Base-by-base conservation (phyloP, 1,140 invertebrate species). In the Homalodisca vitripennis region DNA sequence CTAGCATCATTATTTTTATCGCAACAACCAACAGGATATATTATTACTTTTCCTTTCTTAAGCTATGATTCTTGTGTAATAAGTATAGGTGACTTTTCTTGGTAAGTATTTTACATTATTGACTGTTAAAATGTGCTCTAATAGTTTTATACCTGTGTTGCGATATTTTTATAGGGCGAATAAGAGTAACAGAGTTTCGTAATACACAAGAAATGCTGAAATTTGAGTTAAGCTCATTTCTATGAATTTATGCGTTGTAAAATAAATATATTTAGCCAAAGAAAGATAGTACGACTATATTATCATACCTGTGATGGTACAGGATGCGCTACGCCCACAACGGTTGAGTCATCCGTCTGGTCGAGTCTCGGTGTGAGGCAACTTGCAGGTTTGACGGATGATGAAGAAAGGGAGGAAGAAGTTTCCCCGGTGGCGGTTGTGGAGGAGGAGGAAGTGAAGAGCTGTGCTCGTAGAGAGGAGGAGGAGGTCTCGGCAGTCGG, bases 241-340 rank as follows among this genome's bases (percentile, higher is more conserved):
- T n/a, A n/a, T n/a, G n/a, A n/a, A n/a, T n/a, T n/a, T n/a, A n/a
- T n/a, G n/a, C n/a, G n/a, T n/a, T n/a, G n/a, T n/a, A n/a, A n/a
- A n/a, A n/a, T n/a, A n/a, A n/a, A n/a, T n/a, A n/a, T n/a, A n/a
- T n/a, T n/a, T n/a, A n/a, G n/a, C n/a, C n/a, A n/a, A n/a, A n/a
- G n/a, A n/a, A n/a, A n/a, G n/a, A n/a, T n/a, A n/a, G n/a, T 26
- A 62, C 72, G 73, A 75, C 70, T 70, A 72, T 72, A 81, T n/a
- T n/a, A n/a, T n/a, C n/a, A n/a, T 82, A 83, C 82, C 82, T 83
- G 81, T 80, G 82, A 80, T 81, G 82, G 80, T 82, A 80, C 75
- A 83, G 80, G 80, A 83, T 83, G 79, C 82, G 82, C 81, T 84
- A 84, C 79, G 84, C 82, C 84, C 83, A 84, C 75, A 83, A 77